These are phyloP conservation scores for Heteronetta atricapilla DNA, from an alignment of 2,113 vertebrate species.

Conservation along the genomic window DNA sequence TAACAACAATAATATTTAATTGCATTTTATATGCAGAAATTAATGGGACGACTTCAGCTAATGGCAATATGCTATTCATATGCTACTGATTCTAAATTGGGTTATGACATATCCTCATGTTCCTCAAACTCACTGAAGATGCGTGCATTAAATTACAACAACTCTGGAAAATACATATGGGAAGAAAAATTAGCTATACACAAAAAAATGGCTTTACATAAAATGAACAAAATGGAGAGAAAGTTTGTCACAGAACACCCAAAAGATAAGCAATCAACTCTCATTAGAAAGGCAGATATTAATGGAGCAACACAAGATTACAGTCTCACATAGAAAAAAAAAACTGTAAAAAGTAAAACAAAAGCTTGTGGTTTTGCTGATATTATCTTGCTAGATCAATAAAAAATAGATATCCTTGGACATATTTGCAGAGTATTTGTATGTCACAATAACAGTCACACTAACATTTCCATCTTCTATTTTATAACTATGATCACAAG, in stretches of 20 bases:
- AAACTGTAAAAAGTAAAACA: background rate
- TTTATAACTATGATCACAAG: background rate
- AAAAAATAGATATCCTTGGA: background rate
- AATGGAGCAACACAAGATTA: background rate
- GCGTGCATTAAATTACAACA: background rate
- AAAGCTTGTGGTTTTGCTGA: background rate
- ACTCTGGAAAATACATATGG: background rate
- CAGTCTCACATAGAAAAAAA: background rate
- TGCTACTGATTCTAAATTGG: constrained; percentile 31
- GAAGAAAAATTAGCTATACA: background rate
- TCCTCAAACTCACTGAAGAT: constrained; percentile 23
- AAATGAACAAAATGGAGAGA: background rate
- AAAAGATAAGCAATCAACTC: background rate
- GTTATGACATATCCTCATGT: constrained; percentile 24
- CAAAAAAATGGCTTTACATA: background rate
- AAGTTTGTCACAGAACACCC: background rate
- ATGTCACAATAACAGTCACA: background rate
- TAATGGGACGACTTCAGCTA: constrained; percentile 19
- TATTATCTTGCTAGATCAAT: background rate
- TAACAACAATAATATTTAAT: constrained; percentile 35
- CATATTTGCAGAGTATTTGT: background rate
- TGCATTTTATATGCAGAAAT: constrained; percentile 49
- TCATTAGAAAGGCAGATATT: background rate
- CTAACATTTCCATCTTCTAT: background rate
- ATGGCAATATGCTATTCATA: constrained; percentile 37